Base-by-base conservation (phyloP, 1,140 invertebrate genomes). In the Hirudo medicinalis region DNA sequence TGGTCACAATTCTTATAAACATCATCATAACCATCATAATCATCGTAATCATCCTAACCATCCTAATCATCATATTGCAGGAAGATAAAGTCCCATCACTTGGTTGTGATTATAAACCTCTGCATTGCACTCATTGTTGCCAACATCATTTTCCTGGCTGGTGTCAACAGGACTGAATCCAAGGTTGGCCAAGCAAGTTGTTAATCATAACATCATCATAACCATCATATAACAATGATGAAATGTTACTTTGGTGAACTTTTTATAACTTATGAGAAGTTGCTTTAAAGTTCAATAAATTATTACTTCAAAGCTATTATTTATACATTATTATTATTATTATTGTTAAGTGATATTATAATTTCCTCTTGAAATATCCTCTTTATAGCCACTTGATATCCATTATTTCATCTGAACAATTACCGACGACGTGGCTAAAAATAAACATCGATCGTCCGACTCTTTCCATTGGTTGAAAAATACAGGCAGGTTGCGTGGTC, bases 61-160 rank as follows among this genome's bases (percentile, higher is more conserved):
- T 54, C n/a, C 2, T n/a, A 17, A 25, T 54, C 49, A n/a, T 54
- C 36, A 54, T 32, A 67, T 68, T 43, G 8, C 25, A 75, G 74
- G 66, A 43, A 74, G 43, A 49, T 76, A n/a, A 76, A 74, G 53
- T 75, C 74, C 29, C 73, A 77, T 29, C 74, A 74, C 25, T 57
- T 74, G 2, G 69, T 71, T 3, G 75, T 77, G 17, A 60, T 77
- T 27, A 54, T 77, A 27, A 74, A 75, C 57, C 69, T 77, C 22
- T 77, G 76, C 72, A n/a, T 76, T 2, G 72, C 74, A 13, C 70
- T 77, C 1, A 75, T 76, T 20, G 53, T 75, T 53, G 75, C 75
- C 17, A 66, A 75, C 49, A 57, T 74, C 17, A 27, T 77, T 0
- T 77, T 77, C 57, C 25, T 77, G 27, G 69, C 68, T 49, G 76